phyloP scores from a whole-genome alignment of 2,797 vertebrate genomes.

The Tangara arthus region DNA sequence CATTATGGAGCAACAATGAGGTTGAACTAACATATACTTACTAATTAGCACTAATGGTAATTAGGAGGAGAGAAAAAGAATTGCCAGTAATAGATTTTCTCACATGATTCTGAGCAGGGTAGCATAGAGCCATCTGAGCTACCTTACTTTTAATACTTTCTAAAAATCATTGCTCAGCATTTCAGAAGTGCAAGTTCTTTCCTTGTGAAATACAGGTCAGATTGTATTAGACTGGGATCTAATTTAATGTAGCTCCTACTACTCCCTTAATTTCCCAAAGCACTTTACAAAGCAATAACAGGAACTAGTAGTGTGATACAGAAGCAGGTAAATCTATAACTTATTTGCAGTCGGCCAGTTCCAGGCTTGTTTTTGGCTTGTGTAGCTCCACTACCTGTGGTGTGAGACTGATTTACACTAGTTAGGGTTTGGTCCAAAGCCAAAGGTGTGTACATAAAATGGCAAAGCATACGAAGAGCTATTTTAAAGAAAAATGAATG shows the following conservation, averaged over 20 bases:
- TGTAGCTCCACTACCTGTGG: background rate
- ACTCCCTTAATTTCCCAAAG: constrained; percentile 6
- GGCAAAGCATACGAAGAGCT: background rate
- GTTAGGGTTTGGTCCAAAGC: background rate
- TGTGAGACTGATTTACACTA: background rate
- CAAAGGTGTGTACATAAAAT: background rate
- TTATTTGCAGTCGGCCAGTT: background rate
- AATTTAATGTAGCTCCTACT: constrained; percentile 2
- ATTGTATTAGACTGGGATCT: background rate
- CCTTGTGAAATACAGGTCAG: background rate
- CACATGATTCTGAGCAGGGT: background rate
- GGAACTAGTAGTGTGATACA: background rate
- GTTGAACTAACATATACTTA: constrained; percentile 13
- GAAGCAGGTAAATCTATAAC: background rate
- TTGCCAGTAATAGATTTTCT: background rate
- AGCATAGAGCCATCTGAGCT: background rate
- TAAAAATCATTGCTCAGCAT: background rate
- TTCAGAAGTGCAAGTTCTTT: constrained; percentile 8
- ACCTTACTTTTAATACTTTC: background rate
- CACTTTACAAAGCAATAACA: constrained; percentile 15
- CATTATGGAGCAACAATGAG: background rate
- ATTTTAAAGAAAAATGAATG: background rate
- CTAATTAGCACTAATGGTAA: constrained; percentile 37
- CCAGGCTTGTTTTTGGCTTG: background rate
- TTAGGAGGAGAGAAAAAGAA: background rate